phyloP scores from a whole-genome alignment of 2,113 vertebrate species.

The Sterrhoptilus dennistouni region DNA sequence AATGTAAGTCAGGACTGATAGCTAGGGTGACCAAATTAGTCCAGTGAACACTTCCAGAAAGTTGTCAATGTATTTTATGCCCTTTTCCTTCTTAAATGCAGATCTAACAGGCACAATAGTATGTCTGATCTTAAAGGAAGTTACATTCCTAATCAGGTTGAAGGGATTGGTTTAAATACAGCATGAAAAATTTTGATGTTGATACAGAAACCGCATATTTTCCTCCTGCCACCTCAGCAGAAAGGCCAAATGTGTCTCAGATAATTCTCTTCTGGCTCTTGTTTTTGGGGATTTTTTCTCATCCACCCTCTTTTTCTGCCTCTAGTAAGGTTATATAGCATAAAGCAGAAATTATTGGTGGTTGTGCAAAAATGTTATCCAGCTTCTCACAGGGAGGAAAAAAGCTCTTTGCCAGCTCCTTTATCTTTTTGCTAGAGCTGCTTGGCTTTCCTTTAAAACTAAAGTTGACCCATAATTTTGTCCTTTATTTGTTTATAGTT shows the following conservation, averaged over 20 bases:
- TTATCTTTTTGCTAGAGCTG: not conserved
- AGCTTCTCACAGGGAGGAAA: not conserved
- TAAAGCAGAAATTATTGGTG: not conserved
- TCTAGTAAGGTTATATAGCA: not conserved
- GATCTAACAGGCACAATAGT: not conserved
- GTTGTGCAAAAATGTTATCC: not conserved
- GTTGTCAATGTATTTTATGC: not conserved
- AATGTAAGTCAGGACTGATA: not conserved
- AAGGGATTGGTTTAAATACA: not conserved
- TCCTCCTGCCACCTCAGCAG: not conserved
- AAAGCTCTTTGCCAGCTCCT: not conserved
- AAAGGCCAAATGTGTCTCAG: not conserved
- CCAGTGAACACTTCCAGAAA: not conserved
- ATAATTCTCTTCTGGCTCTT: not conserved
- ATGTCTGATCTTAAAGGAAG: not conserved
- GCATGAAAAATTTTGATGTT: not conserved
- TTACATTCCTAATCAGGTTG: not conserved
- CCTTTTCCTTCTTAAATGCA: not conserved
- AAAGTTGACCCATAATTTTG: not conserved
- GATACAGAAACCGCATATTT: not conserved
- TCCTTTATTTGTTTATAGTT: conserved; percentile 4
- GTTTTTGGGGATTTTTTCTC: not conserved
- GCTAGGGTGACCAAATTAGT: not conserved
- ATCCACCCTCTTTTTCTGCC: not conserved
- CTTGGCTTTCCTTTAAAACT: not conserved